Evolutionary conservation across 2,797 vertebrate genomes (phyloP).

Genomic region (Enteromius radiatus): DNA sequence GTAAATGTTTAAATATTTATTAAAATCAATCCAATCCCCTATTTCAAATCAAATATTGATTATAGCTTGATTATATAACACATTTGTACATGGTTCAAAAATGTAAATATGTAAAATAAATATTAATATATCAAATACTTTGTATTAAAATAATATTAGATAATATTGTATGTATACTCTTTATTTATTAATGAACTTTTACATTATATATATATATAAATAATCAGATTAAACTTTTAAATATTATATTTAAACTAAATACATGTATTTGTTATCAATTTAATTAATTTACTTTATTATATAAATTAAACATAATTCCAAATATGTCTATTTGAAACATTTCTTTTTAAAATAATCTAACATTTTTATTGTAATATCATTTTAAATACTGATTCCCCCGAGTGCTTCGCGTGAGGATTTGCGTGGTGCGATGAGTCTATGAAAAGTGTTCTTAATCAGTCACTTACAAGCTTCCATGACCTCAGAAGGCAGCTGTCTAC

Average conservation of each 20-base stretch:
- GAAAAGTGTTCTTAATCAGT: constrained; percentile 8
- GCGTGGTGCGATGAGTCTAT: background rate
- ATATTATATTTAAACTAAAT: background rate
- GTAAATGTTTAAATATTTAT: background rate
- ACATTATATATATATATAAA: no score
- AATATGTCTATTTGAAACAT: background rate
- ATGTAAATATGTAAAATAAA: background rate
- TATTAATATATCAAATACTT: background rate
- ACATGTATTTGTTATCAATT: background rate
- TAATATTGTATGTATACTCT: no score
- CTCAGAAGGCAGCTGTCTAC: constrained; percentile 25
- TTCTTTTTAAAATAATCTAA: background rate
- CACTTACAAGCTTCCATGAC: constrained; percentile 10
- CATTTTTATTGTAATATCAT: background rate
- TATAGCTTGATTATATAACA: background rate
- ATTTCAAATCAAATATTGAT: no score
- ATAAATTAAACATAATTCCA: background rate
- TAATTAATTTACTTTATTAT: background rate
- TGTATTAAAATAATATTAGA: background rate
- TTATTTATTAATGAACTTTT: no score
- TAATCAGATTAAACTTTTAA: background rate
- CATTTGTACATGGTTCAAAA: no score
- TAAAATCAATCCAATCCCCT: background rate
- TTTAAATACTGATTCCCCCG: background rate
- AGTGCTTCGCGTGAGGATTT: background rate